Evolutionary conservation across 2,888 invertebrate genomes (phyloP), one percentile per base, ranked within the genome.

Genomic region (Nymphalis polychloros): DNA sequence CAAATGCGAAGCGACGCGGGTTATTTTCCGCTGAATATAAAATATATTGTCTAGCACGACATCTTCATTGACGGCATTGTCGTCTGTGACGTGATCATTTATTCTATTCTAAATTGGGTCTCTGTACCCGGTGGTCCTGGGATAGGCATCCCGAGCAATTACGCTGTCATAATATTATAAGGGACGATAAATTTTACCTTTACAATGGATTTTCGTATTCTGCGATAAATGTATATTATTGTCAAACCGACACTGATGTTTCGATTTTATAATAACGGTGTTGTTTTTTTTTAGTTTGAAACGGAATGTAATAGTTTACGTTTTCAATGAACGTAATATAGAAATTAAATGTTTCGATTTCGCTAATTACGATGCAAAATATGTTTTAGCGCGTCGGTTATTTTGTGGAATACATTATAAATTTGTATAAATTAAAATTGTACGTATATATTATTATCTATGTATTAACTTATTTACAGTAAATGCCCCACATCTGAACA

Each of bases 41-140:
- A 85, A 84, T 85, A 81, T 80, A 71, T 79, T 76, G 76, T 77
- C 79, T 77, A 79, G 77, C 72, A 72, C 79, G 81, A 87, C 82
- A 80, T 88, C 87, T 89, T 86, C 87, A 88, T 89, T 85, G 84
- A 81, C 63, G 74, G 78, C 80, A 85, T 90, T 92, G 89, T 90
- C 86, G 85, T 72, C 70, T 68, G 73, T 88, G 89, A 89, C 88
- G 79, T 87, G 27, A 85, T 89, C 87, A 86, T 89, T 90, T 87
- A 89, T 90, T 83, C 84, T 19, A 41, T 41, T 57, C 57, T 41
- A 57, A 57, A 57, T 57, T 75, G 73, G 78, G 83, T 79, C 79
- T 46, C 57, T 67, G 74, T 75, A 74, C 78, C 79, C 79, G 90
- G 90, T 91, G 92, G 91, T 88, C 90, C 73, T 73, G 72, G 71